These are phyloP conservation scores for Bombyx mori DNA, from an alignment of 1,140 invertebrate genomes.

Conservation along the genomic window ASM3026992v2 NC_085110.1:5463501-5464000, in stretches of 20 bases:
- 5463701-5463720: conserved; percentile 7
- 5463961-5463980: no score
- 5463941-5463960: no score
- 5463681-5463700: conserved; percentile 12
- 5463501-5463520: no score
- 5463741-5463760: no score
- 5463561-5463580: neutral
- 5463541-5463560: neutral
- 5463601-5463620: neutral
- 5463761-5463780: conserved; percentile 18
- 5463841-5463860: conserved; percentile 2
- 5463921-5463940: conserved; percentile 4
- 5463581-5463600: neutral
- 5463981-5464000: no score
- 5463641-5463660: no score
- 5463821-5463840: conserved; percentile 15
- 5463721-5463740: no score
- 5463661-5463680: conserved; percentile 7
- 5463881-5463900: no score
- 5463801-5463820: conserved; percentile 7
- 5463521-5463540: neutral
- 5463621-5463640: no score
- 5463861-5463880: no score
- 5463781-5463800: conserved; percentile 26
- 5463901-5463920: neutral